These are phyloP conservation scores for Euplexia lucipara DNA, from an alignment of 2,888 invertebrate species.

Conservation along the genomic window DNA sequence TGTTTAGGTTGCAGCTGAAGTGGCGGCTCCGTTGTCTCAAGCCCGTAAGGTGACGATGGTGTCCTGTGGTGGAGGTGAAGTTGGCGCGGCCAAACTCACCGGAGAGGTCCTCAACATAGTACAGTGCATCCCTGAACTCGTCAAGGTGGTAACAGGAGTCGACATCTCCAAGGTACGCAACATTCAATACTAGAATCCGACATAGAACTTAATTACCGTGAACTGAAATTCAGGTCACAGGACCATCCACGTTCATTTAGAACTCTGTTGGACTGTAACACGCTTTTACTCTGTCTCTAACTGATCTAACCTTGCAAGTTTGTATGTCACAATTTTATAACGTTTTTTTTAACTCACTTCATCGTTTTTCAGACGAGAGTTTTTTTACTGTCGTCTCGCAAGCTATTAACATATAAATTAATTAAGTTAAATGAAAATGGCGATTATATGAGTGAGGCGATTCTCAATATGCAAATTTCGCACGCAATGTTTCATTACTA, in stretches of 20 bases:
- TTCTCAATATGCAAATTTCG: background rate
- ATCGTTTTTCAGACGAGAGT: background rate
- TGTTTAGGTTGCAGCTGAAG: conserved; percentile 97
- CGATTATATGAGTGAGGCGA: background rate
- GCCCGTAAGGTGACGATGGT: conserved; percentile 99
- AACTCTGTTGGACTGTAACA: conserved; percentile 9
- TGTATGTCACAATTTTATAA: conserved; percentile 12
- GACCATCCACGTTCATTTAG: background rate
- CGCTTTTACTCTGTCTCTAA: conserved; percentile 25
- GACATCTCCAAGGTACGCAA: conserved; percentile 94
- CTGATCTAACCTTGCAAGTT: conserved; percentile 3
- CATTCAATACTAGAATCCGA: background rate
- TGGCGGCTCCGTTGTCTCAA: conserved; percentile 98
- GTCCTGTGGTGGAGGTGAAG: conserved; percentile 96
- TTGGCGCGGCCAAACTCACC: conserved; percentile 98
- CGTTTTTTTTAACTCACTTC: background rate
- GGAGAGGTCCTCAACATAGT: conserved; percentile 98
- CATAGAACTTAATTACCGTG: background rate
- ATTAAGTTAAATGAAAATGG: too few relatives aligned
- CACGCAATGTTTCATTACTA: background rate
- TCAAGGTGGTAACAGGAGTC: conserved; percentile 98
- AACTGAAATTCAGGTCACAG: background rate
- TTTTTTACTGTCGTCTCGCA: background rate
- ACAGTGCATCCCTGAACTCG: conserved; percentile 97
- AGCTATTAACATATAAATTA: background rate